Conservation (phyloP, 2,113 vertebrate species). For the Corythoichthys intestinalis region DNA sequence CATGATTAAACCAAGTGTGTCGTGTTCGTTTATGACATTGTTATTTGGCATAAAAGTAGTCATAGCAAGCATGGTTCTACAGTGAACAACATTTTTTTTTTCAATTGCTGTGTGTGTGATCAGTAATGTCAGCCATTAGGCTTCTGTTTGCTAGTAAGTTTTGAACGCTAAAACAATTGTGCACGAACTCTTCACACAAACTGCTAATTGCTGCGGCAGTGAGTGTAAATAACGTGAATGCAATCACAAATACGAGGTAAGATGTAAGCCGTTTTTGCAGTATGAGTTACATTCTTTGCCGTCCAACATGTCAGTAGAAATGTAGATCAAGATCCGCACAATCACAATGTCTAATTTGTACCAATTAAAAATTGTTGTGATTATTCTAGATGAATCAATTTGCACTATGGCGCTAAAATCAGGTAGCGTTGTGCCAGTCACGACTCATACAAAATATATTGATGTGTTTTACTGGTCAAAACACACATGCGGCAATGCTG, state of each 20-base stretch:
- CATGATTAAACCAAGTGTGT: slow-evolving; percentile 4
- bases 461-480: slow-evolving; percentile 28
- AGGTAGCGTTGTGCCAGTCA: slow-evolving; percentile 12
- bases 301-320: slow-evolving; percentile 23
- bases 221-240: slow-evolving; percentile 28
- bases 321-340: slow-evolving; percentile 21
- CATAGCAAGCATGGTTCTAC: background rate
- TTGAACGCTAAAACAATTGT: slow-evolving; percentile 39
- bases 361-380: slow-evolving; percentile 9
- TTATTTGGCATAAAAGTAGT: slow-evolving; percentile 16
- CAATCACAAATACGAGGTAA: slow-evolving; percentile 33
- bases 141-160: slow-evolving; percentile 28
- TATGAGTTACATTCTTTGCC: slow-evolving; percentile 31
- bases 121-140: slow-evolving; percentile 3
- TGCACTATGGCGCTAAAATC: slow-evolving; percentile 17
- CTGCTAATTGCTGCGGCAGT: slow-evolving; percentile 34
- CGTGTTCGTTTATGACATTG: slow-evolving; percentile 21
- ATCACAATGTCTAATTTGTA: slow-evolving; percentile 23
- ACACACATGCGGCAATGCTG: slow-evolving; percentile 18
- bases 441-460: slow-evolving; percentile 2
- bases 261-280: slow-evolving; percentile 28
- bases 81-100: slow-evolving; percentile 3
- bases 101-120: slow-evolving; percentile 20
- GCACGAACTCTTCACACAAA: slow-evolving; percentile 32
- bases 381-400: slow-evolving; percentile 16